Evolutionary conservation across 2,888 invertebrate genomes (phyloP).

Genomic region (Pseudanteris insignis): DNA sequence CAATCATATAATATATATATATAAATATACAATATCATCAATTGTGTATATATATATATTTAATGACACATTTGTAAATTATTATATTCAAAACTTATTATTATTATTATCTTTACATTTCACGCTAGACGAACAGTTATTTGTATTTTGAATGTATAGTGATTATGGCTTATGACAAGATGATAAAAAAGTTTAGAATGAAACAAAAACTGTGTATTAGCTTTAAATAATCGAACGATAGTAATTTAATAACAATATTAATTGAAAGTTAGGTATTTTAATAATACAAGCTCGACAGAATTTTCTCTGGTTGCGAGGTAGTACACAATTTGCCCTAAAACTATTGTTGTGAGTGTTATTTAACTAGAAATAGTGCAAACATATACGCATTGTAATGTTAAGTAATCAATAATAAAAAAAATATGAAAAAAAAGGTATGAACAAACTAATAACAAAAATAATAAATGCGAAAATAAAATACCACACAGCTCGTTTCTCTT

Average conservation of each 20-base stretch:
- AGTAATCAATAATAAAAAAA: background rate
- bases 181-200: background rate
- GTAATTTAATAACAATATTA: constrained; percentile 10
- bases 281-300: constrained; percentile 26
- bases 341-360: constrained; percentile 30
- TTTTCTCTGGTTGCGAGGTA: constrained; percentile 9
- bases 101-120: background rate
- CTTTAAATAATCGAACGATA: background rate
- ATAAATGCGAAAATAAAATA: constrained; percentile 37
- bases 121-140: too few relatives aligned
- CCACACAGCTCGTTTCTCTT: constrained; percentile 46
- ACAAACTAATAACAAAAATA: constrained; percentile 1
- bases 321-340: constrained; percentile 6
- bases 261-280: too few relatives aligned
- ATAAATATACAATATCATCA: background rate
- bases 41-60: too few relatives aligned
- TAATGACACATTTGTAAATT: too few relatives aligned
- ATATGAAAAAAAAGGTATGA: constrained; percentile 1
- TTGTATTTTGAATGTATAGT: constrained; percentile 15
- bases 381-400: constrained; percentile 26
- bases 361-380: constrained; percentile 24
- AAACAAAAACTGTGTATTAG: background rate
- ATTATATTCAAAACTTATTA: too few relatives aligned
- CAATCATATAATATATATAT: background rate
- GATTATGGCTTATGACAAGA: background rate